Base-by-base conservation (phyloP, 2,888 invertebrate species). In the Drosophila helvetica region DNA sequence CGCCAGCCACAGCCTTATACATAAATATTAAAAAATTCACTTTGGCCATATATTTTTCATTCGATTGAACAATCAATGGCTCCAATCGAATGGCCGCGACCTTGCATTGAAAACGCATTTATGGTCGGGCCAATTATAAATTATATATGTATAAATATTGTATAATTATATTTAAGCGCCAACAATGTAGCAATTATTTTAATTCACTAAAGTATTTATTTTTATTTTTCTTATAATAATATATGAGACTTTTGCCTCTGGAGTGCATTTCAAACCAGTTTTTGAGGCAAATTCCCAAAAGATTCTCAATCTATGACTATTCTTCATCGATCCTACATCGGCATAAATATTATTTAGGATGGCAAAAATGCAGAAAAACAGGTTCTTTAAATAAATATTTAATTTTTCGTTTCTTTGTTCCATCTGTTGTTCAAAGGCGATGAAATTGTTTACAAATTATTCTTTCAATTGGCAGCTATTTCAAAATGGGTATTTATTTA, bases 81-180 rank as follows among this genome's bases (percentile, higher is more conserved):
- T 38, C 38, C 38, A 38, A 38, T 38, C 15, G 38, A 38, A 38
- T 38, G 38, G 38, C 43, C 12, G 46, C 55, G 64, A 79, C 66
- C 71, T 79, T 77, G 59, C 71, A 68, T 77, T 78, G 54, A 67
- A 73, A 75, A 59, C 52, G 59, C 72, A 60, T 78, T 71, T 75
- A 71, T 67, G 74, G 74, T 51, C 67, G 52, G 59, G 42, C 27
- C 52, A 77, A 78, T 78, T 80, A 78, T 65, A 55, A 50, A 67
- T 30, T 66, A 63, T 77, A 74, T 59, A 64, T 54, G 43, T 66
- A 62, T 60, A 57, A 22, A 54, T 22, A 46, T 42, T 48, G 17
- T 25, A 25, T 27, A 47, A 48, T 12, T 45, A 46, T 30, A 30
- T 42, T 30, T 33, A 3, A n/a, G 50, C 38, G 52, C 55, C 30